Evolutionary conservation across 2,888 invertebrate species (phyloP).

Genomic region (Chaetogeoica ovagalla): DNA sequence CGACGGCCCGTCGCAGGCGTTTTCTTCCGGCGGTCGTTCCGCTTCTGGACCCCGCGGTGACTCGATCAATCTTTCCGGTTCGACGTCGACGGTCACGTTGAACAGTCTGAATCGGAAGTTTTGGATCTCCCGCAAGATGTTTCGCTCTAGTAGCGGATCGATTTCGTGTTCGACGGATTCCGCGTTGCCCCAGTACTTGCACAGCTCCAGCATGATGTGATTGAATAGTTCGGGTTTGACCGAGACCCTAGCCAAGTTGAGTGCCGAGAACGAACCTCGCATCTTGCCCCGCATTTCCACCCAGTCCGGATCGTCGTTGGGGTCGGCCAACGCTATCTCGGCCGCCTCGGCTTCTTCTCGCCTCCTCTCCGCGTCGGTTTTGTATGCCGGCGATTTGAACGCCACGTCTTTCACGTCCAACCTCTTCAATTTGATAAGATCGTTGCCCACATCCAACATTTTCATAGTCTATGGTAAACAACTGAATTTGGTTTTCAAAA

Average conservation of each 20-base stretch:
- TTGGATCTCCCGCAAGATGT: conserved; percentile 28
- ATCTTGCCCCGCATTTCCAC: conserved; percentile 31
- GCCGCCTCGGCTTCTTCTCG: background rate
- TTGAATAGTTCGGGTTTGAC: background rate
- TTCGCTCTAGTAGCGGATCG: conserved; percentile 5
- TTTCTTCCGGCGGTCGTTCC: background rate
- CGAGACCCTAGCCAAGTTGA: background rate
- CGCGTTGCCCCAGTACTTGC: conserved; percentile 14
- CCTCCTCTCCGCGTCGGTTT: background rate
- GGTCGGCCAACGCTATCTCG: conserved; percentile 23
- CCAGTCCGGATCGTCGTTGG: conserved; percentile 32
- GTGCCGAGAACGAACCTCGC: conserved; percentile 18
- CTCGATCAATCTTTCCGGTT: background rate
- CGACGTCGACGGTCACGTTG: background rate
- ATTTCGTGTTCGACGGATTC: background rate
- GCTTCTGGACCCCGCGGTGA: background rate
- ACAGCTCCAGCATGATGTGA: conserved; percentile 36
- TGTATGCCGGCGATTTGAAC: background rate
- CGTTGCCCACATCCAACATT: background rate
- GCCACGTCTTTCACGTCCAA: background rate
- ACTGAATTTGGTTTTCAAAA: too few relatives aligned
- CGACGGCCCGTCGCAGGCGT: too few relatives aligned
- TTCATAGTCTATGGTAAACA: background rate
- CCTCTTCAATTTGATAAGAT: background rate
- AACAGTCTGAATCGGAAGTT: conserved; percentile 27